Percentiles rank a stretch among this genome's conserved stretches.
phyloP scores from a whole-genome alignment of 2,113 vertebrate species.

The Poicephalus meyeri region DNA sequence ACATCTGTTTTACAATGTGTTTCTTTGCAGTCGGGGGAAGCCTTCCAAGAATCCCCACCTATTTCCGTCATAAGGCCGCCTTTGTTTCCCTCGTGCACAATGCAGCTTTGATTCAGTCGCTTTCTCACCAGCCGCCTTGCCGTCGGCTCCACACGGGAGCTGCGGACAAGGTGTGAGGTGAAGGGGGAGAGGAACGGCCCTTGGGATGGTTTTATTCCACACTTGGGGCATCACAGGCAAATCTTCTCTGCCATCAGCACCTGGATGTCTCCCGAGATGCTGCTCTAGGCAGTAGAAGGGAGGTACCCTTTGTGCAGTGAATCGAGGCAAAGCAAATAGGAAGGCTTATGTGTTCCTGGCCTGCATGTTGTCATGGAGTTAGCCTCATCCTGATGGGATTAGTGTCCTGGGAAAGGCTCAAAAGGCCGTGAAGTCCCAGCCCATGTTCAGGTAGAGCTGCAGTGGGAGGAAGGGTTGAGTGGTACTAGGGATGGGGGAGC shows the following conservation, averaged over 20 bases:
- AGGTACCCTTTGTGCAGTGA: neutral
- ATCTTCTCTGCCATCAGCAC: neutral
- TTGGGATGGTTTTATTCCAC: neutral
- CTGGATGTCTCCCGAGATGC: accelerated
- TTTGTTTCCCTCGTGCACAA: conserved; percentile 56
- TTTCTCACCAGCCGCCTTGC: neutral
- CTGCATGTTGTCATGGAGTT: accelerated
- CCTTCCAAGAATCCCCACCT: conserved; percentile 68
- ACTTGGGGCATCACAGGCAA: accelerated
- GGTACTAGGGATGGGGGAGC: accelerated
- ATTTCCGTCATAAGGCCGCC: conserved; percentile 49
- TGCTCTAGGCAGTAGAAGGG: neutral
- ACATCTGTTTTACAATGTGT: neutral
- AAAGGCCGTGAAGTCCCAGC: neutral
- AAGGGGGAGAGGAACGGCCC: neutral
- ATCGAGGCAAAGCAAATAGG: neutral
- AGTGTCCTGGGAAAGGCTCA: neutral
- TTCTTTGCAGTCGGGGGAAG: conserved; percentile 24
- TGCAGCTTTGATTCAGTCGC: conserved; percentile 17
- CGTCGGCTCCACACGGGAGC: neutral
- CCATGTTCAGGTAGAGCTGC: neutral
- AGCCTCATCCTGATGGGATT: neutral
- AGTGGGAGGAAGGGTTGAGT: neutral
- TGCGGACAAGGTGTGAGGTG: neutral
- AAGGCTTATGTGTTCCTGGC: neutral